A percentile compares a stretch with the other conserved stretches of the same genome.
phyloP scores from a whole-genome alignment of 2,113 vertebrate species.

The Varanus salvator region DNA sequence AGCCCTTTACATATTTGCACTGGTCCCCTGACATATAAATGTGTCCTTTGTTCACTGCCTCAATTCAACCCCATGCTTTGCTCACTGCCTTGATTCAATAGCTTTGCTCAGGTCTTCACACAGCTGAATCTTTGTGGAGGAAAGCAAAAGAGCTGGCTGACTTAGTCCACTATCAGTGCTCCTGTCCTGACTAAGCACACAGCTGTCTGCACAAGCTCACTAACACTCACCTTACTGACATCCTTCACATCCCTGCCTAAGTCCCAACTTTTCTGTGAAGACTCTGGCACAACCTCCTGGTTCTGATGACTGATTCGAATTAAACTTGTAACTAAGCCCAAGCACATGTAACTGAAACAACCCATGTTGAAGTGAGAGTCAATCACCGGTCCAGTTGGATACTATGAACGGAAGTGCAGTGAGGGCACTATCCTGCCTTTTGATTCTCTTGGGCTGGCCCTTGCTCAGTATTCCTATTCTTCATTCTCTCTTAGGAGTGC shows the following conservation, averaged over 20 bases:
- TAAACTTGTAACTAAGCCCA: background rate
- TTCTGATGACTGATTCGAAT: background rate
- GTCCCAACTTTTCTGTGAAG: background rate
- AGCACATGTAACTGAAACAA: background rate
- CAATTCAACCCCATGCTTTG: background rate
- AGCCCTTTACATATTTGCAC: background rate
- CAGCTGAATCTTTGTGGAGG: background rate
- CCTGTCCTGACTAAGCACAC: background rate
- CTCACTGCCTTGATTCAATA: background rate
- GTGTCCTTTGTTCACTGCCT: background rate
- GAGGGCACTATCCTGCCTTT: background rate
- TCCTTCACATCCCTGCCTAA: background rate
- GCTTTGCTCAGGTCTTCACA: background rate
- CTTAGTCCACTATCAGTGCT: background rate
- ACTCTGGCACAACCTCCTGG: background rate
- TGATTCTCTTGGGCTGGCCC: too few relatives aligned
- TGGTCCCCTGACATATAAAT: background rate
- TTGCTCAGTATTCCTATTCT: background rate
- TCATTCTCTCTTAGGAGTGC: too few relatives aligned
- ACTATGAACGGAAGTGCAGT: too few relatives aligned
- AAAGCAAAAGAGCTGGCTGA: background rate
- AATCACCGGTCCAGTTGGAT: too few relatives aligned
- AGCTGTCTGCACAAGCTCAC: too few relatives aligned
- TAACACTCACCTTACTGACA: background rate
- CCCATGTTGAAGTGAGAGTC: too few relatives aligned